Evolutionary conservation across 2,797 vertebrate species (phyloP).

Genomic region (Capromys pilorides): DNA sequence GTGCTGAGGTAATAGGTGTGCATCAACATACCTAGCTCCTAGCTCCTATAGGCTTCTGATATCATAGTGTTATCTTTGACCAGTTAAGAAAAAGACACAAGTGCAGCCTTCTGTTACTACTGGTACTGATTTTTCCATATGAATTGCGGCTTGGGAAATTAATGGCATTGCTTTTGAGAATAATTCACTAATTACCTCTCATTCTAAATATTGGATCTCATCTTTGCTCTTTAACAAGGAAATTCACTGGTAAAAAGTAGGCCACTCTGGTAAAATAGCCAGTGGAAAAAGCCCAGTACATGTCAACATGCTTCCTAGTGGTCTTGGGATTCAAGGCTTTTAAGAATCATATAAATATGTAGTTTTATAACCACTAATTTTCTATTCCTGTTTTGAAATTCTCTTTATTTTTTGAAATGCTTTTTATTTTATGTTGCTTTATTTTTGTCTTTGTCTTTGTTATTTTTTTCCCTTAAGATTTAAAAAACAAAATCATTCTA

Average conservation of each 20-base stretch:
- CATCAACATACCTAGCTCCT: not conserved
- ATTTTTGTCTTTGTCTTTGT: no score
- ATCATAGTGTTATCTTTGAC: not conserved
- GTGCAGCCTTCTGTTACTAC: not conserved
- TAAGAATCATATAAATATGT: not conserved
- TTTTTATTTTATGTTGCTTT: no score
- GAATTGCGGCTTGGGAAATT: not conserved
- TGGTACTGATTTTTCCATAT: constrained; percentile 16
- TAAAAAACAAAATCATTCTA: not conserved
- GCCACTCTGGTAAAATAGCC: not conserved
- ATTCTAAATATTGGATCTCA: not conserved
- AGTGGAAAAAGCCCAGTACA: not conserved
- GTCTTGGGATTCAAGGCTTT: not conserved
- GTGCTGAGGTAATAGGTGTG: not conserved
- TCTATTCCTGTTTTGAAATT: no score
- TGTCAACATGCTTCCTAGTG: not conserved
- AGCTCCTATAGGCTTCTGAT: not conserved
- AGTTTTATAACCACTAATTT: no score
- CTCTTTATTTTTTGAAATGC: no score
- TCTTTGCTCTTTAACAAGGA: not conserved
- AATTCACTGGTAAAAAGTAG: not conserved
- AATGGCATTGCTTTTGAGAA: constrained; percentile 12
- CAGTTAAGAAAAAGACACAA: not conserved
- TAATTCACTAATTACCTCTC: not conserved
- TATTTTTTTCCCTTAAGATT: no score